A percentile compares a stretch with the other conserved stretches of the same genome.
These are phyloP conservation scores for Barbus barbus DNA, from an alignment of 2,113 vertebrate species.

Conservation along the genomic window DNA sequence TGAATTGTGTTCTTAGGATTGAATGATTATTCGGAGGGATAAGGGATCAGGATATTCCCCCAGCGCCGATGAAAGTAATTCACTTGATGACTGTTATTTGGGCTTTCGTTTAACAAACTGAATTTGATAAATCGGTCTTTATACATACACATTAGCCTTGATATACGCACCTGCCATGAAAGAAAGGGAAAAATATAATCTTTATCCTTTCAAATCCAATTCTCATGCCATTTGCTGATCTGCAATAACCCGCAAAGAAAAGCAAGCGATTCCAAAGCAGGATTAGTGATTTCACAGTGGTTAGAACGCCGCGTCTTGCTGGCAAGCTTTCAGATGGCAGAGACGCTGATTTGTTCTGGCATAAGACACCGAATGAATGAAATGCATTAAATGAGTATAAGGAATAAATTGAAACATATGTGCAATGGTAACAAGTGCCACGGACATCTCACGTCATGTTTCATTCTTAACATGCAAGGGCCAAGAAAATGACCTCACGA, in stretches of 20 bases:
- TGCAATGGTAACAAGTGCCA: not conserved
- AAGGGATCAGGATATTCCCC: not conserved
- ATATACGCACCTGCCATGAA: conserved; percentile 17
- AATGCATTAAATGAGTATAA: conserved; percentile 18
- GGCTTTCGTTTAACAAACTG: conserved; percentile 21
- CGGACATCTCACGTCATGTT: not conserved
- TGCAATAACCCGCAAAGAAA: conserved; percentile 56
- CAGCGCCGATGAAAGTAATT: conserved; percentile 24
- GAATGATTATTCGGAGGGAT: conserved; percentile 7
- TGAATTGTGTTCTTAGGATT: not conserved
- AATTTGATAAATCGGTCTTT: conserved; percentile 9
- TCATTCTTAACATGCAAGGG: not conserved
- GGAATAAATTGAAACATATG: conserved; percentile 16
- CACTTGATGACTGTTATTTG: conserved; percentile 37
- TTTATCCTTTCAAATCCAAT: conserved; percentile 49
- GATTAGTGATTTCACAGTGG: conserved; percentile 58
- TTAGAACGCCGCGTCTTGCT: conserved; percentile 32
- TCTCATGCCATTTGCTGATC: conserved; percentile 52
- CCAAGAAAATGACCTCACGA: not conserved
- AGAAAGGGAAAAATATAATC: conserved; percentile 41
- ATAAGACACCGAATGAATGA: not conserved
- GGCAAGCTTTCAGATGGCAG: conserved; percentile 33
- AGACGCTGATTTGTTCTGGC: conserved; percentile 29
- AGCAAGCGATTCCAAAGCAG: conserved; percentile 40
- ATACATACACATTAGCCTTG: conserved; percentile 10